A percentile compares a stretch with the other conserved stretches of the same genome.
Evolutionary conservation across 2,113 vertebrate genomes (phyloP).

Genomic region (Nyctibius bracteatus): DNA sequence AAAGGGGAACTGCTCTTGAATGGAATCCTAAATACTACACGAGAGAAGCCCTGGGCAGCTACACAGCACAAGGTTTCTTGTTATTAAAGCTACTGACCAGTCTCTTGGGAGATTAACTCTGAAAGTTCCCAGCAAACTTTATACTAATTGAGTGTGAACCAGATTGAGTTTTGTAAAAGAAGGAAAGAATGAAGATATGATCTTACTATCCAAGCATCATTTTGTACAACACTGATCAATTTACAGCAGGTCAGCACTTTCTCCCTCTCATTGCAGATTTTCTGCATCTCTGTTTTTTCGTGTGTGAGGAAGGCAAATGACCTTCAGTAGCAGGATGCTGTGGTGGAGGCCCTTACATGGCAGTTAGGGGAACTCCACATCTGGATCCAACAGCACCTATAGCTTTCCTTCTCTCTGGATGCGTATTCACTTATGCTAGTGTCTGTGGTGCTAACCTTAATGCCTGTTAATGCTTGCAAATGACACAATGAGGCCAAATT

Average conservation of each 20-base stretch:
- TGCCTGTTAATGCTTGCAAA: not conserved
- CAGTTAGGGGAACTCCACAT: not conserved
- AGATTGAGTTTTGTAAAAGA: not conserved
- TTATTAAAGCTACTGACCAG: constrained; percentile 12
- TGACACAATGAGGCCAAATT: not conserved
- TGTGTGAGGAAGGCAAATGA: not conserved
- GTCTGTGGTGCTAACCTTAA: not conserved
- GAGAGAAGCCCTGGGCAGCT: constrained; percentile 12
- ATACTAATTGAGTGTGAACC: not conserved
- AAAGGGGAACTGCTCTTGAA: constrained; percentile 51
- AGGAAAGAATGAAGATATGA: not conserved
- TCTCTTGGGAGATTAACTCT: not conserved
- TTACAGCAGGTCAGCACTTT: not conserved
- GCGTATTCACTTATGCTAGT: not conserved
- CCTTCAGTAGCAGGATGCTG: not conserved
- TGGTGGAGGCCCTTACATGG: not conserved
- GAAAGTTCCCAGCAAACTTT: not conserved
- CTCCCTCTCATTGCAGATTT: not conserved
- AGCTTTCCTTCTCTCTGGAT: not conserved
- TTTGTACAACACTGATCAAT: not conserved
- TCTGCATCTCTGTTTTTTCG: not conserved
- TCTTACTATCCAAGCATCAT: not conserved
- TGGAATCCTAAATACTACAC: constrained; percentile 39
- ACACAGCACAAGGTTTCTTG: not conserved
- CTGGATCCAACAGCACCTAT: not conserved